phyloP scores from a whole-genome alignment of 2,888 invertebrate genomes.

The Habrosyne pyritoides region DNA sequence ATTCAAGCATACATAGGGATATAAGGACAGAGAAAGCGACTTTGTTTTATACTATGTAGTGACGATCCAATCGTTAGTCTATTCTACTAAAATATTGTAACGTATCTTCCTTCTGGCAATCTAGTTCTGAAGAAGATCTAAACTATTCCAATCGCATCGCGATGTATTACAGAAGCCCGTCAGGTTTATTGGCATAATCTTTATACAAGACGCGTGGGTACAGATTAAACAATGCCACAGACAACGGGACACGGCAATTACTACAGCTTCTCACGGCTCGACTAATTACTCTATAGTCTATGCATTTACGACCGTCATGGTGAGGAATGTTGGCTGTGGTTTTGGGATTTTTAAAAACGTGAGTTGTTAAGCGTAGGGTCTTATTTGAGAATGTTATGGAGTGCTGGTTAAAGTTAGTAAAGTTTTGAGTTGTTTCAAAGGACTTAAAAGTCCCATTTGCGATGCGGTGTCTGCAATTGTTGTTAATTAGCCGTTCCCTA shows the following conservation, averaged over 20 bases:
- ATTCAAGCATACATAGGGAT: no score
- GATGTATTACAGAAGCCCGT: not conserved
- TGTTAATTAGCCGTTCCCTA: no score
- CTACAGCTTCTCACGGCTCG: not conserved
- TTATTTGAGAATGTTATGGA: no score
- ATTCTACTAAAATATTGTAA: no score
- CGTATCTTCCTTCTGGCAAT: not conserved
- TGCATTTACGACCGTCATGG: constrained; percentile 1
- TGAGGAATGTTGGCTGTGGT: not conserved
- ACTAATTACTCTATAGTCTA: not conserved
- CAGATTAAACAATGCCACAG: not conserved
- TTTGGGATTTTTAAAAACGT: not conserved
- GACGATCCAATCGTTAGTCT: no score
- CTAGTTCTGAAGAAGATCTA: not conserved
- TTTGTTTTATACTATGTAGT: no score
- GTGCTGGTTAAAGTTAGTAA: no score
- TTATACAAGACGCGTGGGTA: not conserved
- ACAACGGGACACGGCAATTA: not conserved
- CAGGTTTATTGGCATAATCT: not conserved
- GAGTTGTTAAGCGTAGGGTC: not conserved
- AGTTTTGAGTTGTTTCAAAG: no score
- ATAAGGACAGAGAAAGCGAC: no score
- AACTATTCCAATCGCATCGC: not conserved
- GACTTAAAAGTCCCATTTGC: no score
- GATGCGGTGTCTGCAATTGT: no score